Conservation (phyloP, 2,797 vertebrate species). For the Philypnodon macrostomus region DNA sequence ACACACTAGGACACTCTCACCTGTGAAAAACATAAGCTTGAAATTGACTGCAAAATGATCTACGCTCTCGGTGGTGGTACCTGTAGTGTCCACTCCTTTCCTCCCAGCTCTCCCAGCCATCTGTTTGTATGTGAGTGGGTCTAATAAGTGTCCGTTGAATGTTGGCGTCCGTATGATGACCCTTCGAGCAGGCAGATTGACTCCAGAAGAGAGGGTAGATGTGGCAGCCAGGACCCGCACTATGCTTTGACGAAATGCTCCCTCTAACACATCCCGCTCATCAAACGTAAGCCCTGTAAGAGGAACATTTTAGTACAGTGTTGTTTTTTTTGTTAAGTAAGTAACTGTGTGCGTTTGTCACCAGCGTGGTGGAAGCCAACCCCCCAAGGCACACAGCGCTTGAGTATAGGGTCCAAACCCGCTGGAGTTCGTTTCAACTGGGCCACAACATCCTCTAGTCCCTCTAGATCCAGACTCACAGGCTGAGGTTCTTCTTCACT, state of each 20-base stretch:
- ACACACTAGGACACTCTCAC: slow-evolving; percentile 94
- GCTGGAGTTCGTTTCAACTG: slow-evolving; percentile 87
- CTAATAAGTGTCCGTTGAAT: slow-evolving; percentile 86
- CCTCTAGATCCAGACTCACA: slow-evolving; percentile 77
- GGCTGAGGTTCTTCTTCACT: slow-evolving; percentile 44
- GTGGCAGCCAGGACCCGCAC: slow-evolving; percentile 90
- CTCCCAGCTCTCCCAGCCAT: slow-evolving; percentile 96
- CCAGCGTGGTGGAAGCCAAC: slow-evolving; percentile 97
- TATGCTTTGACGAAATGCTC: slow-evolving; percentile 87
- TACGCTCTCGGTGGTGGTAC: slow-evolving; percentile 54
- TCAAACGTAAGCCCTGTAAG: slow-evolving; percentile 91
- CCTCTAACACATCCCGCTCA: slow-evolving; percentile 91
- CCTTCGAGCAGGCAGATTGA: slow-evolving; percentile 92
- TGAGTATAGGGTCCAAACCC: slow-evolving; percentile 87
- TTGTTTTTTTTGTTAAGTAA: no score
- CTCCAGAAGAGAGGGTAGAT: slow-evolving; percentile 94
- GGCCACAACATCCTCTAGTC: slow-evolving; percentile 82
- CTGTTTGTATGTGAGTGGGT: slow-evolving; percentile 95
- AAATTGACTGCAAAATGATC: neutral
- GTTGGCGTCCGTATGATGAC: slow-evolving; percentile 92
- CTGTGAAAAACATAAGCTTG: slow-evolving; percentile 55
- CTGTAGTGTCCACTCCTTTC: slow-evolving; percentile 91
- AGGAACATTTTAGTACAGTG: slow-evolving; percentile 13
- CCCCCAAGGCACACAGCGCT: slow-evolving; percentile 88
- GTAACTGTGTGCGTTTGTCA: slow-evolving; percentile 51